Evolutionary conservation across 2,113 vertebrate genomes (phyloP), one percentile per base, ranked within the genome.

Genomic region (Strix uralensis): DNA sequence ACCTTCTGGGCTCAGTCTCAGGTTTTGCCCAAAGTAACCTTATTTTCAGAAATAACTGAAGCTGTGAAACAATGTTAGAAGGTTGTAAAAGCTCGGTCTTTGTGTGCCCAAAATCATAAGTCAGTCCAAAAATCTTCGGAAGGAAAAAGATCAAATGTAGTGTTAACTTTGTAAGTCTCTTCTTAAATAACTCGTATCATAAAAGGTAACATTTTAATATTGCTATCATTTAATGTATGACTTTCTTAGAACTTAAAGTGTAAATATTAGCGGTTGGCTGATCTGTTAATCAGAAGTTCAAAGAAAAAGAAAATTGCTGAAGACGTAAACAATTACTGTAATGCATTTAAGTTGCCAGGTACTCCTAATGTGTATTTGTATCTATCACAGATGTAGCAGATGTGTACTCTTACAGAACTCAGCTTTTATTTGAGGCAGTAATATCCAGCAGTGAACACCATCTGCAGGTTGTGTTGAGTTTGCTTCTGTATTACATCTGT

Each of bases 221-320:
- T 67, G 13, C 11, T 29, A 0, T 26, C 0, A 19, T 55, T 79
- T 40, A 40, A 49, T 65, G 81, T 81, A 21, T 1, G 0, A 44
- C 13, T 86, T 49, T 59, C 17, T 51, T 71, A n/a, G 30, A 72
- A 73, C 9, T 38, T 34, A 55, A 57, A 75, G 21, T 51, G 30
- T 46, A 74, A 73, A 34, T 86, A 69, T 61, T 82, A 58, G 26
- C 42, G 57, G 6, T 46, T 66, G 30, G 26, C 12, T 30, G 44
- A 47, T 40, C 47, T 71, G 22, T 44, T 88, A 57, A 40, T 44
- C 55, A 7, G 47, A 78, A 83, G 5, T 25, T 84, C 18, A 66
- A 38, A 71, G 71, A 12, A 52, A 29, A 63, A 49, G 16, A 51
- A 59, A 51, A 70, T 17, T 55, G 46, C 51, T 70, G 2, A 40